Evolutionary conservation across 2,113 vertebrate species (phyloP), one percentile per base, ranked within the genome.

Genomic region (Alethe castanea): DNA sequence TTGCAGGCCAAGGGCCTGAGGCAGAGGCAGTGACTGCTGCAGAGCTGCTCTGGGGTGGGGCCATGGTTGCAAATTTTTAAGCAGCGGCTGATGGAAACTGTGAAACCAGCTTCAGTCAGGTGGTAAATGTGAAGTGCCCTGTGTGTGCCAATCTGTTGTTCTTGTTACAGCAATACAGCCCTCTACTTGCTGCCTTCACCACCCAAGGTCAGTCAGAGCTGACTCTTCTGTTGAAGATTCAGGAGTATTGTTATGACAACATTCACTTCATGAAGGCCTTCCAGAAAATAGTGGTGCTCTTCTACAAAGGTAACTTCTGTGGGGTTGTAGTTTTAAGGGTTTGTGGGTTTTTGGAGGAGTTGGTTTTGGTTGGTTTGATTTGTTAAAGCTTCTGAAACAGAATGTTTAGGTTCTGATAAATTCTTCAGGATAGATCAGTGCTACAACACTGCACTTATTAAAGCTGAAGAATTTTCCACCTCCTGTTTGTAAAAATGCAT

Each of bases 251-350:
- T 98, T 99, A 99, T 28, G 99, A 99, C 96, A 99, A 99, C 98
- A 99, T 99, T 98, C 99, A 99, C 97, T 99, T 99, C 98, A 99
- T 99, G 99, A 99, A 99, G 97, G 98, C 99, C 98, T 99, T 99
- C 97, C 99, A 99, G 98, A 99, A 99, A 99, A 99, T 99, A 80
- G 99, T 99, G 98, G 99, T 99, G 98, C 99, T 99, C 93, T 99
- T 99, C 97, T 99, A 99, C 93, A 99, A 99, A 99, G 99, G 99
- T 99, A 97, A 94, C 31, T 84, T 44, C 26, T 33, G 25, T 9
- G 66, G 42, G 28, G 1, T 35, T 59, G 23, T 38, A 7, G 31
- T n/a, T 69, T 31, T 11, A 9, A 47, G 22, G 22, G 6, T 24
- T 35, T 31, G 6, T 11, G 14, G 13, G 2, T 6, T 26, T 67